phyloP scores from a whole-genome alignment of 2,888 invertebrate species.

The Catocala sponsa region DNA sequence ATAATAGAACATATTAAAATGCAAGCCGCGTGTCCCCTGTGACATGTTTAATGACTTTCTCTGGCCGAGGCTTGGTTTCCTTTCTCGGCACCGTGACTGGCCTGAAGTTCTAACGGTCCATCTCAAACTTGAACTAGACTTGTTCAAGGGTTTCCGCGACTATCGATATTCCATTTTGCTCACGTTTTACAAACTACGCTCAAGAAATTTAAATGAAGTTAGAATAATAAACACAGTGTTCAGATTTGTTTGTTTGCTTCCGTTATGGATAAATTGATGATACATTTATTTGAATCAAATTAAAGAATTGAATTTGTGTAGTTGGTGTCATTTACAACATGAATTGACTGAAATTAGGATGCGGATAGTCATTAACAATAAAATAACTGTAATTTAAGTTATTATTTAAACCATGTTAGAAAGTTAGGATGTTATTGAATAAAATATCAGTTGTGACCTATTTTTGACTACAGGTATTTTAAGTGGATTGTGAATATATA shows the following conservation, averaged over 20 bases:
- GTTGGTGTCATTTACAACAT: too few relatives aligned
- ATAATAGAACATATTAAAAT: conserved; percentile 67
- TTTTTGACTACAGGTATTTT: too few relatives aligned
- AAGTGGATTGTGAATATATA: too few relatives aligned
- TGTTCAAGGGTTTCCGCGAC: conserved; percentile 57
- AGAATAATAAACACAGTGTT: conserved; percentile 47
- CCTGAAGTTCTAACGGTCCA: conserved; percentile 61
- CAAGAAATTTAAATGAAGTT: conserved; percentile 58
- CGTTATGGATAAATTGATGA: conserved; percentile 5
- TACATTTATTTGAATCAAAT: too few relatives aligned
- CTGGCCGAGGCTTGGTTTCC: conserved; percentile 71
- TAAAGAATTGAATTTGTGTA: too few relatives aligned
- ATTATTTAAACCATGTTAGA: too few relatives aligned
- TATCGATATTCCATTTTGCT: conserved; percentile 60
- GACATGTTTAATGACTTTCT: conserved; percentile 85
- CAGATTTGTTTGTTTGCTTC: conserved; percentile 38
- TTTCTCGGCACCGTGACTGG: conserved; percentile 54
- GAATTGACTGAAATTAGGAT: too few relatives aligned
- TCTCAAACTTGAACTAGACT: conserved; percentile 44
- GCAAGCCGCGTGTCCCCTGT: conserved; percentile 62
- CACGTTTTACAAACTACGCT: conserved; percentile 67
- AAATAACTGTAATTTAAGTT: too few relatives aligned
- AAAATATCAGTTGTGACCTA: too few relatives aligned
- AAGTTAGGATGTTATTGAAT: too few relatives aligned
- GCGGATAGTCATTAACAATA: too few relatives aligned